These are phyloP conservation scores for Passer domesticus DNA, from an alignment of 2,113 vertebrate species.

Conservation along the genomic window DNA sequence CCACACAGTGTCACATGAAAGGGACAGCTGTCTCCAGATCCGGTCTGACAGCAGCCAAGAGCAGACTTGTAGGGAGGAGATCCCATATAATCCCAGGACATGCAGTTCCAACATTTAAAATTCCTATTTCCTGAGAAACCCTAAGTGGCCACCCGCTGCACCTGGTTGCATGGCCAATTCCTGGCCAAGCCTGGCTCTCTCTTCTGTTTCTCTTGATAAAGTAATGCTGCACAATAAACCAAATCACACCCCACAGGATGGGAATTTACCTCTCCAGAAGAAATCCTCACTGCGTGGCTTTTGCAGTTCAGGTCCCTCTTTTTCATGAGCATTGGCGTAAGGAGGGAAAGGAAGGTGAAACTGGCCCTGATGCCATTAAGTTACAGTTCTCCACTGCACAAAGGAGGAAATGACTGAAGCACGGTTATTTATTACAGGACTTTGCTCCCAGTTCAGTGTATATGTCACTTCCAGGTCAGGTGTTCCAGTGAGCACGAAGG, in stretches of 20 bases:
- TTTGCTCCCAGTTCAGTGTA: constrained; percentile 69
- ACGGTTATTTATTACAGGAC: constrained; percentile 77
- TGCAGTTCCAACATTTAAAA: neutral
- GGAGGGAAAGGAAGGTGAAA: neutral
- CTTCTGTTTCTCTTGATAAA: neutral
- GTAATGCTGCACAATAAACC: neutral
- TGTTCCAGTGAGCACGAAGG: neutral
- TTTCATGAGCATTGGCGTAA: neutral
- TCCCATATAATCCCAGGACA: neutral
- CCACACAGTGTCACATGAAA: neutral
- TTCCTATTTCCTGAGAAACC: neutral
- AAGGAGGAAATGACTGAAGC: constrained; percentile 65
- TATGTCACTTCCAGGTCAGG: constrained; percentile 48
- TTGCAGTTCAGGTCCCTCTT: neutral
- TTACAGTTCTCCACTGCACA: neutral
- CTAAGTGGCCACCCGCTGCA: neutral
- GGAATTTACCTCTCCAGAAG: constrained; percentile 69
- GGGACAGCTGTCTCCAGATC: rapidly evolving
- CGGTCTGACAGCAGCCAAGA: neutral
- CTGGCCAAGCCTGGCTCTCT: neutral
- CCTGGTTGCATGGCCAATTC: neutral
- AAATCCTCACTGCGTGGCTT: neutral
- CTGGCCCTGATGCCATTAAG: neutral
- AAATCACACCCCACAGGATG: neutral
- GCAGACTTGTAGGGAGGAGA: neutral